Base-by-base conservation (phyloP, 92 coral and sea anemone species). In the Umimayanthus kanabou region DNA sequence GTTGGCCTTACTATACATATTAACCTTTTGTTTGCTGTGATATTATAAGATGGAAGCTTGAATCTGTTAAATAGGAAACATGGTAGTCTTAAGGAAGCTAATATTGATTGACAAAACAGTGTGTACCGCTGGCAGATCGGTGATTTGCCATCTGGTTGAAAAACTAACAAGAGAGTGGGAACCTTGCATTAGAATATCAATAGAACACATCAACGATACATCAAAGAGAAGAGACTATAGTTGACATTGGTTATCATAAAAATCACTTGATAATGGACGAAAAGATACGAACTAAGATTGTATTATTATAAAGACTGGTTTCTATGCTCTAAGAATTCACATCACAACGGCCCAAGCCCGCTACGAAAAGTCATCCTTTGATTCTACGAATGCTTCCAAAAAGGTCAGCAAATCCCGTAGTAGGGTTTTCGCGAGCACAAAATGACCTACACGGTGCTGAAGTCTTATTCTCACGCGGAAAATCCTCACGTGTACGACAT, bases 241-340 rank as follows among this genome's bases (percentile, higher is more conserved):
- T 49, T 78, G 66, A 78, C 82, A 78, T 47, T 78, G 57, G 82
- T 16, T 49, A n/a, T 78, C 57, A 37, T 18, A 75, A 75, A 43
- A 3, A 28, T 28, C 64, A 26, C 37, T n/a, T 26, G 26, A 78
- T 45, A 64, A 28, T 23, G 14, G 37, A 15, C 61, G 40, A 28
- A 11, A 53, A 10, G 22, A 9, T 26, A 23, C 82, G 9, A 29
- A 9, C 30, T n/a, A 78, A 28, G 65, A 77, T 49, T 78, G 22
- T n/a, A 2, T 26, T 49, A 78, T 43, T 66, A 49, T 42, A 78
- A 49, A 78, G 1, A 78, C 29, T 9, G 61, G 2, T 45, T 45
- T 15, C 26, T 2, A 2, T 78, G 26, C 11, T 18, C 79, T 37
- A 40, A 2, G 53, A 39, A 75, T 25, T n/a, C 0, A 5, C 14